A percentile compares a stretch with the other conserved stretches of the same genome.
These are phyloP conservation scores for Heliconius ismenius DNA, from an alignment of 2,888 invertebrate species.

Conservation along the genomic window DNA sequence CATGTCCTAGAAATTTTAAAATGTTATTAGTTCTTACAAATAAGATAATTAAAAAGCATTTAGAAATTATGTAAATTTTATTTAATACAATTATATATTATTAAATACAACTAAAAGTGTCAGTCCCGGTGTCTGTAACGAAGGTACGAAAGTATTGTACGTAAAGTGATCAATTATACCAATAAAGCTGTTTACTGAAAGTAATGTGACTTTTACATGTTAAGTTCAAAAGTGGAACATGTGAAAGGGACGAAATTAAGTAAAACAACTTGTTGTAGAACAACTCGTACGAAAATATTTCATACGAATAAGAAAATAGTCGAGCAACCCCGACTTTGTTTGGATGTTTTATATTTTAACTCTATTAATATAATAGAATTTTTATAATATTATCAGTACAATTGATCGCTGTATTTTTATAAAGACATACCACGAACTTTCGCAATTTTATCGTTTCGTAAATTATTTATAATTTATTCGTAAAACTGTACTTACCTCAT, in stretches of 20 bases:
- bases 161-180: constrained; percentile 64
- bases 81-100: too few species aligned
- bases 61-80: too few species aligned
- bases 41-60: too few species aligned
- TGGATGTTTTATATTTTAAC: not conserved
- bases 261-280: constrained; percentile 32
- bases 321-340: not conserved
- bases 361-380: not conserved
- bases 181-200: constrained; percentile 73
- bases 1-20: too few species aligned
- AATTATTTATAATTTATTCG: constrained; percentile 23
- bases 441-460: constrained; percentile 43
- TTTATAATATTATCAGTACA: not conserved
- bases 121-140: constrained; percentile 54
- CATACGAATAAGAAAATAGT: not conserved
- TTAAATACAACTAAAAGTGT: too few species aligned
- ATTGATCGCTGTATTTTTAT: not conserved
- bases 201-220: constrained; percentile 51
- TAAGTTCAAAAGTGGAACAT: constrained; percentile 52
- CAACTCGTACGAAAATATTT: constrained; percentile 24
- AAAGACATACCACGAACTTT: constrained; percentile 26
- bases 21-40: too few species aligned
- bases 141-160: constrained; percentile 60
- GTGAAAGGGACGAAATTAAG: constrained; percentile 49
- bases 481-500: constrained; percentile 43